A percentile compares a stretch with the other conserved stretches of the same genome.
Evolutionary conservation across 2,888 invertebrate genomes (phyloP).

Genomic region (Elgonia sp.): DNA sequence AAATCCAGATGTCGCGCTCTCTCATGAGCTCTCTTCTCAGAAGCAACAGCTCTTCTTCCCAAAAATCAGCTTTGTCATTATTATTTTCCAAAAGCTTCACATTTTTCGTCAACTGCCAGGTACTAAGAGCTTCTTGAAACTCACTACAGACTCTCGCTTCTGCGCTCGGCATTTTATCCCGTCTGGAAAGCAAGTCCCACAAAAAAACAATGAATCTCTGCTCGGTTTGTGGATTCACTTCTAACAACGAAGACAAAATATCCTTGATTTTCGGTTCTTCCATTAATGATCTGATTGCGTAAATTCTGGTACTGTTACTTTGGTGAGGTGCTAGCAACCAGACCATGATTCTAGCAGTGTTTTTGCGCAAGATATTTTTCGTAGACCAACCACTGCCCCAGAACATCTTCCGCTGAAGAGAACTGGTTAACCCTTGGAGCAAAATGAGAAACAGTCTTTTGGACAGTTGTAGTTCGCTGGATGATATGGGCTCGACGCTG

Average conservation of each 20-base stretch:
- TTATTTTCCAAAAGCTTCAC: constrained; percentile 81
- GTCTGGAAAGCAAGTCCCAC: constrained; percentile 86
- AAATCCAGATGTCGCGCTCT: constrained; percentile 85
- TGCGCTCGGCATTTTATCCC: constrained; percentile 85
- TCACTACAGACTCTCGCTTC: constrained; percentile 86
- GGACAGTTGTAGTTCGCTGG: constrained; percentile 86
- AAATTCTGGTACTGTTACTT: constrained; percentile 86
- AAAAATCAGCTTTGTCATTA: constrained; percentile 82
- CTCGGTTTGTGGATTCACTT: constrained; percentile 87
- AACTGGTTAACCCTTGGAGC: constrained; percentile 86
- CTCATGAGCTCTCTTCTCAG: constrained; percentile 84
- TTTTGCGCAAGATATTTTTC: constrained; percentile 85
- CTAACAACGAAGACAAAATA: constrained; percentile 86
- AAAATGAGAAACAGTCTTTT: constrained; percentile 88
- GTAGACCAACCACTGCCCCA: constrained; percentile 86
- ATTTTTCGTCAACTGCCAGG: constrained; percentile 86
- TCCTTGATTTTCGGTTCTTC: constrained; percentile 87
- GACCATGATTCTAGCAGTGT: constrained; percentile 87
- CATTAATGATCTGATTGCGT: constrained; percentile 86
- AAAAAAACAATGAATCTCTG: constrained; percentile 87
- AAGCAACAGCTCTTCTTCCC: constrained; percentile 85
- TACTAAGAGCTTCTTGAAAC: constrained; percentile 85
- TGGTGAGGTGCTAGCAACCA: constrained; percentile 87
- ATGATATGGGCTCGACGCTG: constrained; percentile 82
- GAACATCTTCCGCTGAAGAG: constrained; percentile 83